Base-by-base conservation (phyloP, 2,888 invertebrate species). In the Scaptomyza reducta region DNA sequence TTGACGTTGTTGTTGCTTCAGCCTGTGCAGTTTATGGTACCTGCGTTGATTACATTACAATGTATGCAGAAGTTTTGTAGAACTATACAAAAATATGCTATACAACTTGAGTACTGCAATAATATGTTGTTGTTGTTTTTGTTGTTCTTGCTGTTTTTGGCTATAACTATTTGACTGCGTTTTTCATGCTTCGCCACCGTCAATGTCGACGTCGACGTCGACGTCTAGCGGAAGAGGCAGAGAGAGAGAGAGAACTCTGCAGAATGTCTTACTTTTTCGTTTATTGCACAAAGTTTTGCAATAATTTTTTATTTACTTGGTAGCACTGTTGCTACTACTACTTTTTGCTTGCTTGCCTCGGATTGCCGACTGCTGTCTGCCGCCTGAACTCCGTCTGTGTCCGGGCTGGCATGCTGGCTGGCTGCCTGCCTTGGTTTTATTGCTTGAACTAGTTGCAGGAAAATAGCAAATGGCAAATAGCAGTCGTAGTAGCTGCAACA, bases 221-320 rank as follows among this genome's bases (percentile, higher is more conserved):
- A 55, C 57, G 57, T 49, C 56, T 10, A 10, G 31, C 1, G 33
- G 11, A 4, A 33, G 11, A 11, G 33, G 7, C 13, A 4, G 3
- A 11, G 33, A 9, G 3, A 38, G 27, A 27, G 47, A 72, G 22
- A 22, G 22, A 22, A 53, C 64, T 67, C 50, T 63, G 61, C 31
- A 71, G 79, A 76, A 80, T 76, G 81, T 79, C 82, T 79, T 82
- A 82, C 82, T 78, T 82, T 80, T 82, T 82, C 82, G 82, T 83
- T 80, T 83, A 83, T 83, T 83, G 83, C 83, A 64, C 67, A 84
- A 84, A 85, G 70, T 84, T 84, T 79, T 81, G 83, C 84, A 84
- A 84, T 85, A 85, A 84, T 77, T 84, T 84, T 79, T 85, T 83
- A 85, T 84, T 83, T 83, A 83, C 86, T 83, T 74, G 68, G 59